phyloP scores from a whole-genome alignment of 2,113 vertebrate species.

The Percina caprodes region DNA sequence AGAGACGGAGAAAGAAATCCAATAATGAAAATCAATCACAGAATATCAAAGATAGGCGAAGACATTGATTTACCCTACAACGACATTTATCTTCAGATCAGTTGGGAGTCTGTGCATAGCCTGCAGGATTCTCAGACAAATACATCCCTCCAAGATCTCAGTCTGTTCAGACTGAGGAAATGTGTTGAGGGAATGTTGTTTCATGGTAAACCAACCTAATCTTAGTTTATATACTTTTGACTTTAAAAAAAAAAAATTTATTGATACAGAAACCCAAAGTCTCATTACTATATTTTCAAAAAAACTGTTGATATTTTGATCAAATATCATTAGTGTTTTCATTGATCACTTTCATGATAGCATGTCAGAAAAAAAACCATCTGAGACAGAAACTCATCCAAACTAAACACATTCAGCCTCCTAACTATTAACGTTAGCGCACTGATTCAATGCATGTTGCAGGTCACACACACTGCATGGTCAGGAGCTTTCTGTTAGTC shows the following conservation, averaged over 20 bases:
- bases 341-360: neutral
- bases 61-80: neutral
- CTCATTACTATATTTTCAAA: neutral
- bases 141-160: neutral
- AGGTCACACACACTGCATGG: constrained; percentile 52
- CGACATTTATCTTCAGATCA: constrained; percentile 36
- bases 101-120: neutral
- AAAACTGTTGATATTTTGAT: neutral
- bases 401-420: neutral
- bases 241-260: neutral
- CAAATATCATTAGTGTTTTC: neutral
- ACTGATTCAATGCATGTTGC: constrained; percentile 36
- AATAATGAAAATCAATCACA: constrained; percentile 4
- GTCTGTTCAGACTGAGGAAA: neutral
- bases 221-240: neutral
- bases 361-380: neutral
- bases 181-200: neutral
- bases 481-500: constrained; percentile 65
- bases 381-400: neutral
- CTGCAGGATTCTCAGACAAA: neutral
- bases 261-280: too few relatives aligned
- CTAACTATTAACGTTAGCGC: neutral
- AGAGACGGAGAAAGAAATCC: constrained; percentile 20
- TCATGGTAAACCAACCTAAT: neutral
- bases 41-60: neutral